phyloP scores from a whole-genome alignment of 2,797 vertebrate species.

The Rhabdophis nuchalis region DNA sequence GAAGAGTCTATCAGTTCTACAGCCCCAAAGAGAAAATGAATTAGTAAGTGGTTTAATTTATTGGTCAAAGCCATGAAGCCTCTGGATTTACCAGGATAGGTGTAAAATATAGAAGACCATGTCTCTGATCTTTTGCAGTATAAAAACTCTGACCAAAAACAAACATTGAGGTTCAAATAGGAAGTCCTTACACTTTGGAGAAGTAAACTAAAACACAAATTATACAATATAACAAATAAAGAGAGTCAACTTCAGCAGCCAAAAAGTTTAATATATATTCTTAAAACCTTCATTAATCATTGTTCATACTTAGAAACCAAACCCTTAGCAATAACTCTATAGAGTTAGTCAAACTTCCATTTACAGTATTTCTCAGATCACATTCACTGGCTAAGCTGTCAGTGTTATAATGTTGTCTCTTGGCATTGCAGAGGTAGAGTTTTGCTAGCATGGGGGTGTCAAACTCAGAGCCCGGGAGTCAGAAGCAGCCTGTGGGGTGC shows the following conservation, averaged over 20 bases:
- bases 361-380: background rate
- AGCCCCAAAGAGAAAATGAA: background rate
- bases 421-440: too few relatives aligned
- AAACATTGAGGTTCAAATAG: background rate
- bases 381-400: background rate
- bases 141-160: background rate
- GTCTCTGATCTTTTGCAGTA: background rate
- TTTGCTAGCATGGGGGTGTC: background rate
- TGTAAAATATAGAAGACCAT: background rate
- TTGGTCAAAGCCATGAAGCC: background rate
- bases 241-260: background rate
- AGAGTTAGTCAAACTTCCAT: background rate
- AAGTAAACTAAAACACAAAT: background rate
- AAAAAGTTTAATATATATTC: background rate
- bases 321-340: background rate
- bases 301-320: background rate
- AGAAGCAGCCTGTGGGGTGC: too few relatives aligned
- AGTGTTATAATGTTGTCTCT: background rate
- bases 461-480: too few relatives aligned
- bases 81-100: background rate
- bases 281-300: background rate
- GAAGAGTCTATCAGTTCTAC: background rate
- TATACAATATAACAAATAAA: background rate
- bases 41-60: background rate
- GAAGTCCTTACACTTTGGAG: background rate